Base-by-base conservation (phyloP, 2,888 invertebrate species). In the Nomada ferruginata region DNA sequence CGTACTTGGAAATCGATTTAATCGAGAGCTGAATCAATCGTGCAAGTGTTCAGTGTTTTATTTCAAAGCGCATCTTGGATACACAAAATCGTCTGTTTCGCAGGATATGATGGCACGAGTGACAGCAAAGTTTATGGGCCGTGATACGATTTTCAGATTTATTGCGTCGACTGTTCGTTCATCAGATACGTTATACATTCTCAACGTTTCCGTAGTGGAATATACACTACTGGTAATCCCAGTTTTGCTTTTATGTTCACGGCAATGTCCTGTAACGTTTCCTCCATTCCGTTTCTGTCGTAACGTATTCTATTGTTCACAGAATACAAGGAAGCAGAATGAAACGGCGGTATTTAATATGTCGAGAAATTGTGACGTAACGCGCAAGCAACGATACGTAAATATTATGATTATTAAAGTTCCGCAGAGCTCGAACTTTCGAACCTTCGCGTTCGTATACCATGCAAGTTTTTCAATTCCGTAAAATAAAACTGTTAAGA, bases 141-240 rank as follows among this genome's bases (percentile, higher is more conserved):
- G 61, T 26, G 57, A 44, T 71, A 61, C 29, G 68, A 78, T 73
- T 78, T 73, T 60, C 42, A 47, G 63, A 78, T 68, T 78, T 63
- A 73, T 68, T 53, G 57, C 36, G 20, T 15, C 47, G 47, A 4
- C 15, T 47, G 15, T 15, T 47, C 47, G 47, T 13, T 15, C 59
- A 52, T n/a, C 44, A 52, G 64, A 57, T 63, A 72, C 47, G 53
- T 18, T 42, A 71, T 59, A 71, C 65, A 52, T 65, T n/a, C 36
- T 29, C 47, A 29, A 26, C 53, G 76, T 52, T 53, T 60, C 52
- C 26, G 29, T 47, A 26, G 47, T 47, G 26, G 66, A 57, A 57
- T 57, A 47, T 69, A 70, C 69, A 50, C 29, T 44, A 36, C n/a
- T 53, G 42, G 59, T 76, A 76, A 63, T 57, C 63, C 63, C 20